These are phyloP conservation scores for Felis chaus DNA, from an alignment of 2,113 vertebrate species.

Conservation along the genomic window DNA sequence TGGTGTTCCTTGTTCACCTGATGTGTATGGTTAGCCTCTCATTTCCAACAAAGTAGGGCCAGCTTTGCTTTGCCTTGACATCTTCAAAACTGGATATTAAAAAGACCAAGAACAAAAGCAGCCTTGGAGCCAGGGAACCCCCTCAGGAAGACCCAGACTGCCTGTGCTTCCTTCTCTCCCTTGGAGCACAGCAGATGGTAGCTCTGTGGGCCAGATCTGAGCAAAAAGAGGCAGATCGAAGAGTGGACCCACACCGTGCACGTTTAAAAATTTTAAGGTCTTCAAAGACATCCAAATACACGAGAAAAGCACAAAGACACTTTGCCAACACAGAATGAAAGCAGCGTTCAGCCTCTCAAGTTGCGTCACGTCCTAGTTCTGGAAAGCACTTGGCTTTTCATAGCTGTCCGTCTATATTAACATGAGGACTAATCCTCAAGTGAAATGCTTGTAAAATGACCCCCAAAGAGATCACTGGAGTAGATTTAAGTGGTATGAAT, in stretches of 20 bases:
- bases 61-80: background rate
- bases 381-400: background rate
- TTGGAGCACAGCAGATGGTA: background rate
- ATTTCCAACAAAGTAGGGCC: background rate
- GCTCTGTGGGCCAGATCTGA: background rate
- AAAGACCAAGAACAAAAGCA: background rate
- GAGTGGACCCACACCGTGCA: background rate
- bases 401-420: background rate
- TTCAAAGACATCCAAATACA: background rate
- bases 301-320: background rate
- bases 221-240: background rate
- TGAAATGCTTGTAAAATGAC: background rate
- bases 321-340: background rate
- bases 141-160: background rate
- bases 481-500: background rate
- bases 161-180: background rate
- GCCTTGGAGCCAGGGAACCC: background rate
- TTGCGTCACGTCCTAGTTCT: background rate
- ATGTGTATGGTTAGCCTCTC: background rate
- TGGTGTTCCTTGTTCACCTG: background rate
- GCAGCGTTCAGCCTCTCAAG: conserved; percentile 36
- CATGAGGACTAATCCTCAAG: background rate
- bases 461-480: background rate
- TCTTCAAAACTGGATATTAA: background rate
- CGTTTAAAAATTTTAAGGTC: background rate